Evolutionary conservation across 1,140 invertebrate genomes (phyloP).

Genomic region (Lasioglossum albipes): DNA sequence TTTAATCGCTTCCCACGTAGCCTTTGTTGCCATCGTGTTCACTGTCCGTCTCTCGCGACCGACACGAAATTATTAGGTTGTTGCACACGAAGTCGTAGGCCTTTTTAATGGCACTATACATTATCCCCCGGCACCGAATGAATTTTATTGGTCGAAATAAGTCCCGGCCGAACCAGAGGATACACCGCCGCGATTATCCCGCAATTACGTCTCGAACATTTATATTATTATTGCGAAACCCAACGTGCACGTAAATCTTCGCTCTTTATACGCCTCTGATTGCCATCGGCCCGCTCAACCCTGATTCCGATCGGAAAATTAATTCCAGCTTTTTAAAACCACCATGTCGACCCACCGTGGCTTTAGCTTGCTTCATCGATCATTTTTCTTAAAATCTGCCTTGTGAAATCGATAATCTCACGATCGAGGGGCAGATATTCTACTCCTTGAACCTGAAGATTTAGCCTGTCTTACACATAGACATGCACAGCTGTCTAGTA

Average conservation of each 20-base stretch:
- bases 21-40: conserved; percentile 25
- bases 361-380: too few relatives aligned
- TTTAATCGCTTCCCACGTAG: conserved; percentile 38
- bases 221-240: not conserved
- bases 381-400: too few relatives aligned
- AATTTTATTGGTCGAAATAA: conserved; percentile 1
- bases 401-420: too few relatives aligned
- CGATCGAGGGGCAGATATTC: too few relatives aligned
- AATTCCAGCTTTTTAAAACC: too few relatives aligned
- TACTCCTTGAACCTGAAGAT: too few relatives aligned
- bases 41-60: not conserved
- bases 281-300: too few relatives aligned
- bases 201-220: not conserved
- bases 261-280: too few relatives aligned
- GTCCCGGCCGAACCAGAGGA: not conserved
- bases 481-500: too few relatives aligned
- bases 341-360: too few relatives aligned
- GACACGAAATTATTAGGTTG: conserved; percentile 47
- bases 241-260: too few relatives aligned
- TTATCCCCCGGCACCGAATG: not conserved
- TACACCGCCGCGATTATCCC: not conserved
- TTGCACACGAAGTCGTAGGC: conserved; percentile 2
- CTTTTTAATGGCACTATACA: conserved; percentile 3
- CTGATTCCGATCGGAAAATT: conserved; percentile 22
- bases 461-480: too few relatives aligned